Percentiles rank a stretch among this genome's conserved stretches.
phyloP scores from a whole-genome alignment of 2,113 vertebrate species.

The Ceyx melanurus region DNA sequence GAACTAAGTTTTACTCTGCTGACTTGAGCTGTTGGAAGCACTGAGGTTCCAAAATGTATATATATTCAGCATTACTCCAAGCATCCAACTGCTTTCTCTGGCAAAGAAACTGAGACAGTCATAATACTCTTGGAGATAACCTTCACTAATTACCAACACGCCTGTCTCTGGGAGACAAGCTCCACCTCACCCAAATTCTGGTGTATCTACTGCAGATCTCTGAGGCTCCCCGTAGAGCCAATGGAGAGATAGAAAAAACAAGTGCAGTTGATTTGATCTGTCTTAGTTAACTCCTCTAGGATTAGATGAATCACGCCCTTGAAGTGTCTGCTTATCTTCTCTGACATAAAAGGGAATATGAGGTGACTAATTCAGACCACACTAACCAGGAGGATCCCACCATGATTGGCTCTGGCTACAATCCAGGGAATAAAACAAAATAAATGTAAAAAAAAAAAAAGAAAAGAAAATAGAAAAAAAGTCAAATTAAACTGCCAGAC shows the following conservation, averaged over 20 bases:
- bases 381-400: background rate
- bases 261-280: background rate
- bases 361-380: background rate
- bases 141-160: background rate
- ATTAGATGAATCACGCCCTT: background rate
- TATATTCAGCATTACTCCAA: background rate
- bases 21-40: background rate
- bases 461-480: background rate
- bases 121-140: background rate
- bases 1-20: background rate
- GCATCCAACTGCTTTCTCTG: background rate
- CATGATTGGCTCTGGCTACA: background rate
- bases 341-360: background rate
- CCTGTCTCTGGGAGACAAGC: background rate
- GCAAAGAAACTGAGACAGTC: background rate
- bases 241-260: background rate
- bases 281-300: background rate
- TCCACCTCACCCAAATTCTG: background rate
- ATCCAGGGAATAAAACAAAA: background rate
- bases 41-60: background rate
- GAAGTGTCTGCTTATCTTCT: background rate
- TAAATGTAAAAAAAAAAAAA: too few species aligned
- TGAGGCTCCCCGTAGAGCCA: background rate
- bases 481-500: background rate
- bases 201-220: background rate